Conservation (phyloP, 2,888 invertebrate species). For the Boloria euphrosyne region DNA sequence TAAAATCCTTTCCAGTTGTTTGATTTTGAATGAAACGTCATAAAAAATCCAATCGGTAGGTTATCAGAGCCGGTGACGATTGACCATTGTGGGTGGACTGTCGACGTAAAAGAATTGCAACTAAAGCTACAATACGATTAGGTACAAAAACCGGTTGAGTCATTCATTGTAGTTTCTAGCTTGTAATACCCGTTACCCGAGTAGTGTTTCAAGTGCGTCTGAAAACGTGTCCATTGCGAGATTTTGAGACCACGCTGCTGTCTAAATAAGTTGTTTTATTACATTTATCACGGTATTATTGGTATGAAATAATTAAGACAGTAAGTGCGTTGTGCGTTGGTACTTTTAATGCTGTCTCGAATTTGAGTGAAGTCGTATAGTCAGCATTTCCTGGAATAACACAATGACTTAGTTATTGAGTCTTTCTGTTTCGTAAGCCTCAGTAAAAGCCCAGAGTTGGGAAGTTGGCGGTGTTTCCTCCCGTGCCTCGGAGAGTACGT, state of each 20-base stretch:
- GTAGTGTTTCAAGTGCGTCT: constrained; percentile 17
- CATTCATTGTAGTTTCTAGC: constrained; percentile 24
- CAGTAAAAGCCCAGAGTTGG: no score
- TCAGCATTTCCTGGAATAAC: no score
- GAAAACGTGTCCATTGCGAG: constrained; percentile 12
- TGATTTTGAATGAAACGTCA: constrained; percentile 14
- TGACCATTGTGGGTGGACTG: constrained; percentile 11
- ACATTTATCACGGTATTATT: background rate
- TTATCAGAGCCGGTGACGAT: constrained; percentile 12
- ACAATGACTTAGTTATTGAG: no score
- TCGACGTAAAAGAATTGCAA: constrained; percentile 23
- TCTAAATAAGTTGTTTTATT: constrained; percentile 11
- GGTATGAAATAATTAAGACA: background rate
- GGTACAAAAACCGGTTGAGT: constrained; percentile 11
- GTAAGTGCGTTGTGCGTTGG: no score
- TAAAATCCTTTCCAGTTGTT: constrained; percentile 23
- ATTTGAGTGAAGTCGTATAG: no score
- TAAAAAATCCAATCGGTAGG: constrained; percentile 21
- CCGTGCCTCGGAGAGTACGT: no score
- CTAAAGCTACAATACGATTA: constrained; percentile 20
- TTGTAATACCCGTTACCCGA: constrained; percentile 13
- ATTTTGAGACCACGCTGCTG: constrained; percentile 4
- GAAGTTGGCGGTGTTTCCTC: no score
- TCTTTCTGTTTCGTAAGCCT: no score
- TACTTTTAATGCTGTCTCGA: no score